Evolutionary conservation across 2,113 vertebrate genomes (phyloP).

Genomic region (Pachycephala philippinensis): DNA sequence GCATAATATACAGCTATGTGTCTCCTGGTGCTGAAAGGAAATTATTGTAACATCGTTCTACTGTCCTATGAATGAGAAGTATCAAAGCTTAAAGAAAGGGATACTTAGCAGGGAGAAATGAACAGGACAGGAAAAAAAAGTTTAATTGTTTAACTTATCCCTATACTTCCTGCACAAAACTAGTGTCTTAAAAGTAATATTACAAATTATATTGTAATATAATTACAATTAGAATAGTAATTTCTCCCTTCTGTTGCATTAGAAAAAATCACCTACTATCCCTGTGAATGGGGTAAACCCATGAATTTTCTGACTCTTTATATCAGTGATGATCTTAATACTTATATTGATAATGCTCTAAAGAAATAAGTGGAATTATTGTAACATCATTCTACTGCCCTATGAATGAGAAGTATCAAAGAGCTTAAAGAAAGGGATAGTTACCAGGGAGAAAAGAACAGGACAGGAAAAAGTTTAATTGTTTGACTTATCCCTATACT

Average conservation of each 20-base stretch:
- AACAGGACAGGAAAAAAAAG: background rate
- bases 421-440: constrained; percentile 1
- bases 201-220: no score
- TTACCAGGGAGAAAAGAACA: background rate
- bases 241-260: background rate
- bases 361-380: background rate
- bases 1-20: constrained; percentile 39
- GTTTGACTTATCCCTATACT: background rate
- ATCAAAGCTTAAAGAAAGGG: constrained; percentile 4
- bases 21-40: constrained; percentile 52
- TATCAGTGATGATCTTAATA: background rate
- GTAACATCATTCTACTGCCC: constrained; percentile 16
- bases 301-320: background rate
- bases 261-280: background rate
- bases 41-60: constrained; percentile 41
- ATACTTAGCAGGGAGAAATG: background rate
- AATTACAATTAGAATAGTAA: background rate
- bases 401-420: background rate
- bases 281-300: background rate
- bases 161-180: background rate
- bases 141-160: background rate
- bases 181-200: background rate
- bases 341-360: background rate
- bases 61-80: background rate
- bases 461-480: background rate